Evolutionary conservation across 1,140 invertebrate species (phyloP), one percentile per base, ranked within the genome.

Genomic region (Microplitis demolitor): DNA sequence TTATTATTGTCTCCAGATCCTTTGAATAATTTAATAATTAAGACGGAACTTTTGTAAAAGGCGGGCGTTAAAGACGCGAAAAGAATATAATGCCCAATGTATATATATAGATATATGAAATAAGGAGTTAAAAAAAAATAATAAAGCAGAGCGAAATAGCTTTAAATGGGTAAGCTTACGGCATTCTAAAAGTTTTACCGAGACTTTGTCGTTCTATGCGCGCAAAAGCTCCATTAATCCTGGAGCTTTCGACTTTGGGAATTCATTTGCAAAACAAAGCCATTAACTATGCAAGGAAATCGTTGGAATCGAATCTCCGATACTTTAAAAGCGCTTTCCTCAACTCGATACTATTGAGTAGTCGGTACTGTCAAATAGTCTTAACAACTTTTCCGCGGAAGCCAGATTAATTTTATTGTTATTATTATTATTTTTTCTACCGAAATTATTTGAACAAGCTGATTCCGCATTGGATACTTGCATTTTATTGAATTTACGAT

Each of bases 21-120:
- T 80, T 79, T 78, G 78, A 82, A 83, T 81, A 82, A 82, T 82
- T 82, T 80, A 82, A 78, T 74, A 78, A 81, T 82, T 79, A 80
- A 78, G 76, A 71, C 74, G 76, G 63, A 75, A 79, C 76, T 80
- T 78, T 76, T 35, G 54, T 60, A 54, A 66, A 58, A 64, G 54
- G 54, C 58, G 74, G 66, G 74, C 69, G 74, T 69, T 56, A 50
- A 16, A 69, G 58, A 64, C n/a, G 37, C 13, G 33, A 66, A 66
- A 66, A 37, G 35, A 45, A 56, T 53, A 62, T 35, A 56, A 70
- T 24, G 33, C 37, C 6, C 31, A 51, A 74, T 58, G 24, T 24
- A 24, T 24, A 24, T 24, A 24, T 24, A 24, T 24, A 24, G 0
- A 70, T 72, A 71, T 63, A 68, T n/a, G n/a, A n/a, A n/a, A 76